phyloP scores from a whole-genome alignment of 2,888 invertebrate genomes.

The Eupeodes latifasciatus region DNA sequence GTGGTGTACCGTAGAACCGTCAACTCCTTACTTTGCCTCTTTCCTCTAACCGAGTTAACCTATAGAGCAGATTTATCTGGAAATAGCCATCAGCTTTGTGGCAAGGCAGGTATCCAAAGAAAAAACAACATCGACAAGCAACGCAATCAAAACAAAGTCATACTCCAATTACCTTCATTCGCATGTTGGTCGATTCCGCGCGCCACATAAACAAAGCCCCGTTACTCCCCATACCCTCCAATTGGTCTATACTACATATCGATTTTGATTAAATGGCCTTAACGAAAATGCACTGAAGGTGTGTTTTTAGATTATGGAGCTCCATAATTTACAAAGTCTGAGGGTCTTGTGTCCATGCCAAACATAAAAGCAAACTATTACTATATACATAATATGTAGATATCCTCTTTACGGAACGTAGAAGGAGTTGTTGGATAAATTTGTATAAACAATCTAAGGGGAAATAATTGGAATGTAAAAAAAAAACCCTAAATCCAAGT shows the following conservation, averaged over 20 bases:
- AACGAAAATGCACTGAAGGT: constrained; percentile 67
- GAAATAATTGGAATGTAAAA: not conserved
- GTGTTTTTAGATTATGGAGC: constrained; percentile 48
- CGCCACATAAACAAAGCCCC: too few relatives aligned
- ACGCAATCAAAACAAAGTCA: constrained; percentile 69
- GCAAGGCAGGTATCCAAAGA: constrained; percentile 44
- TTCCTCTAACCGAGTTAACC: constrained; percentile 1
- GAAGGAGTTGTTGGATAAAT: constrained; percentile 4
- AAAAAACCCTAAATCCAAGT: not conserved
- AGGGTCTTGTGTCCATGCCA: constrained; percentile 25
- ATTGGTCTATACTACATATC: constrained; percentile 43
- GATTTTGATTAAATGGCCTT: constrained; percentile 71
- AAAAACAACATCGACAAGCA: constrained; percentile 39
- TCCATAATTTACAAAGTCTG: not conserved
- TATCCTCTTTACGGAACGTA: not conserved
- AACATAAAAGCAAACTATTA: constrained; percentile 48
- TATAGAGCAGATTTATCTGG: constrained; percentile 32
- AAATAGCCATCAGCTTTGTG: constrained; percentile 50
- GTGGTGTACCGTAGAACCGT: constrained; percentile 1
- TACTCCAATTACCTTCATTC: constrained; percentile 71
- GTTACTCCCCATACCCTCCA: too few relatives aligned
- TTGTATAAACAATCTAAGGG: not conserved
- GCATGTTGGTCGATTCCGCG: constrained; percentile 46
- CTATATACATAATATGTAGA: not conserved
- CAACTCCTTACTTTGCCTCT: not conserved